Percentiles rank a stretch among this genome's conserved stretches.
Evolutionary conservation across 1,140 invertebrate species (phyloP).

Genomic region (Cotesia chilonis): DNA sequence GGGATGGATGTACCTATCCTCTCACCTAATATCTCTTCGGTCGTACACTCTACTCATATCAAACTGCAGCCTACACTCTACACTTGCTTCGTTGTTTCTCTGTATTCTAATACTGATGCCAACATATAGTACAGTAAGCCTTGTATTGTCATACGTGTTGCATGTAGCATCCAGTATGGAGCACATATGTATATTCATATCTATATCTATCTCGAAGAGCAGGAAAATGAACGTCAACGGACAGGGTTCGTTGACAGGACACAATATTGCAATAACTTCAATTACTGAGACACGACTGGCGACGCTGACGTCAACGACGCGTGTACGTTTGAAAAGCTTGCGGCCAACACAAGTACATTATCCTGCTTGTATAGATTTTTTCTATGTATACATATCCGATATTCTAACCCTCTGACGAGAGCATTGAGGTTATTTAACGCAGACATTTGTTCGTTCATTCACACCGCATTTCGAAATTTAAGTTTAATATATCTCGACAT

Average conservation of each 20-base stretch:
- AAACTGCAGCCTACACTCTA: background rate
- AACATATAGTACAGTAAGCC: too few relatives aligned
- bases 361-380: too few relatives aligned
- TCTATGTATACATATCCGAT: too few relatives aligned
- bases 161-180: too few relatives aligned
- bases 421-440: constrained; percentile 13
- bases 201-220: background rate
- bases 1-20: too few relatives aligned
- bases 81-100: background rate
- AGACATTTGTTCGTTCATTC: constrained; percentile 16
- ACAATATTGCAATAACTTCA: constrained; percentile 68
- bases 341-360: too few relatives aligned
- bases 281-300: constrained; percentile 61
- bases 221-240: constrained; percentile 43
- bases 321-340: constrained; percentile 49
- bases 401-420: too few relatives aligned
- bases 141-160: too few relatives aligned
- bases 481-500: constrained; percentile 6
- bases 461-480: too few relatives aligned
- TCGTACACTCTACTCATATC: background rate
- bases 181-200: too few relatives aligned
- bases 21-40: background rate
- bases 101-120: too few relatives aligned
- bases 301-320: constrained; percentile 42
- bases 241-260: constrained; percentile 57